phyloP scores from a whole-genome alignment of 2,888 invertebrate species.

The Drosophila koepferae region DNA sequence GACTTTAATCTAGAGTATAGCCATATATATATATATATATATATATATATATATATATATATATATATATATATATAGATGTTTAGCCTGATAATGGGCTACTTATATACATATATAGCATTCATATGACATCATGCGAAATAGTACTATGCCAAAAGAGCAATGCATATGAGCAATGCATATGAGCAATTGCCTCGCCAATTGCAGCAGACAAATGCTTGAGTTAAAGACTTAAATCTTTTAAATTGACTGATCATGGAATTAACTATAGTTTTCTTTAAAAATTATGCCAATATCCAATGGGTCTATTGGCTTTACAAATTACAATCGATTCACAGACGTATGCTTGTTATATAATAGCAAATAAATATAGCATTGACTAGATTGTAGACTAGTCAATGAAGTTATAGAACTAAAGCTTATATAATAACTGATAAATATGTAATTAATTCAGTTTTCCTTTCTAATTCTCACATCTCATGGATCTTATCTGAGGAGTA shows the following conservation, averaged over 20 bases:
- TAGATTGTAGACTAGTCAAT: too few relatives aligned
- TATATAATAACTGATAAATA: too few relatives aligned
- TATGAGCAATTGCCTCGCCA: background rate
- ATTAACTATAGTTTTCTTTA: background rate
- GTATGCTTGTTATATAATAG: too few relatives aligned
- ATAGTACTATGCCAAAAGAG: background rate
- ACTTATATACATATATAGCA: background rate
- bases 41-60: background rate
- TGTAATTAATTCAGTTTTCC: too few relatives aligned
- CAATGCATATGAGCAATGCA: background rate
- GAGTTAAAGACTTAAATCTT: background rate
- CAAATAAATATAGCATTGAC: too few relatives aligned
- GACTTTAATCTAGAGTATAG: background rate
- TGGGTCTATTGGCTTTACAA: too few relatives aligned
- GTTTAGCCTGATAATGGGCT: background rate
- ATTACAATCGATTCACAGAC: too few relatives aligned
- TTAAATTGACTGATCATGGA: background rate
- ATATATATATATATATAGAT: background rate
- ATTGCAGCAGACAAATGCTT: background rate
- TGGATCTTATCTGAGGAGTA: too few relatives aligned
- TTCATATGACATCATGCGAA: slow-evolving; percentile 2
- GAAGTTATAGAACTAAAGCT: too few relatives aligned
- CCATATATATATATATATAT: too few relatives aligned
- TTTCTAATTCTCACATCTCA: too few relatives aligned
- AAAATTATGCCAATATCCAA: too few relatives aligned